Evolutionary conservation across 2,888 invertebrate species (phyloP), one percentile per base, ranked within the genome.

Genomic region (Arenicola marina): DNA sequence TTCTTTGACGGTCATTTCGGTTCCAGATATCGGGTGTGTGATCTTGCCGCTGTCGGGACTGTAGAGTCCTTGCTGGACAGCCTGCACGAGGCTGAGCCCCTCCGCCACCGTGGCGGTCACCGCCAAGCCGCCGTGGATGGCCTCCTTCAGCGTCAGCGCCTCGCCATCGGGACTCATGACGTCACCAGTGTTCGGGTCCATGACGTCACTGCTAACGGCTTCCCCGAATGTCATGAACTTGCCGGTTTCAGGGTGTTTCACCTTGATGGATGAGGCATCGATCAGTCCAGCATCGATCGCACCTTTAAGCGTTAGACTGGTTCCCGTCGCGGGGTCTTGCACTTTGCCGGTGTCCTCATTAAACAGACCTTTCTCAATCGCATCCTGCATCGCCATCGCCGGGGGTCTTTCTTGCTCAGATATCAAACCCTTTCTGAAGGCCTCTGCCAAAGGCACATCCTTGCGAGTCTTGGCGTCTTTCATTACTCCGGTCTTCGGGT

Each of bases 1-100:
- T 84, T 98, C 94, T 71, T 92, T 91, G 56, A 97, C 90, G 18
- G 95, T 93, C 76, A 98, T 86, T 69, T 91, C 88, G 80, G 93
- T 81, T 34, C 84, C 81, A 44, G 85, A 85, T 79, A 88, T 88
- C 59, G 73, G 74, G 57, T 71, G 54, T 44, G 68, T 72, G 3
- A 80, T 67, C 4, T 71, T 75, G 62, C 78, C 78, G 26, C 73
- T 74, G 1, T 76, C 71, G 38, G 80, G 75, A 64, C 79, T 75
- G 65, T 80, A 81, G 34, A 80, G 56, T 0, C 76, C 76, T 58
- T 74, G 74, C 46, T 72, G 73, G 29, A 80, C 77, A 11, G 78
- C 77, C 61, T 79, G 78, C 67, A 76, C 75, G 21, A 81, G 67
- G 57, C 78, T 64, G n/a, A 69, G 48, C 2, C 65, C 66, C 26